These are phyloP conservation scores for Cepaea nemoralis DNA, from an alignment of 1,140 invertebrate species.

Conservation along the genomic window DNA sequence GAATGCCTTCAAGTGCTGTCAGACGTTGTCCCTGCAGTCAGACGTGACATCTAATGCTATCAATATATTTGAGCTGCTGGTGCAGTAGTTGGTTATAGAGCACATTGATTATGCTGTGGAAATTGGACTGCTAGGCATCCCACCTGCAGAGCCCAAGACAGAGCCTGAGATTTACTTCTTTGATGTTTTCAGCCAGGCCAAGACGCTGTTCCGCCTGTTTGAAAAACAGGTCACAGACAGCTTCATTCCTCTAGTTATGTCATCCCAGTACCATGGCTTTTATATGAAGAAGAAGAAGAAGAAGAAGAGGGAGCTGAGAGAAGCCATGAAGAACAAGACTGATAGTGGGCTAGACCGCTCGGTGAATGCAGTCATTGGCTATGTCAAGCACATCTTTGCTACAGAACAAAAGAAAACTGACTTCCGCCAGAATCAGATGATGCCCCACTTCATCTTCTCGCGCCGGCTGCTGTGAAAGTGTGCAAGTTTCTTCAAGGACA, in stretches of 20 bases:
- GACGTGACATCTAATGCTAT: slow-evolving; percentile 86
- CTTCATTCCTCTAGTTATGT: slow-evolving; percentile 89
- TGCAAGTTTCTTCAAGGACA: slow-evolving; percentile 86
- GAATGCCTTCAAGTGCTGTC: slow-evolving; percentile 89
- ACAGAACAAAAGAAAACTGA: slow-evolving; percentile 96
- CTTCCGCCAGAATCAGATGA: slow-evolving; percentile 89
- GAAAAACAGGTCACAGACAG: slow-evolving; percentile 94
- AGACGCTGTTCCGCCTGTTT: slow-evolving; percentile 93
- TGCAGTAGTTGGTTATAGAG: slow-evolving; percentile 89
- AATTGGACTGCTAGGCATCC: slow-evolving; percentile 74
- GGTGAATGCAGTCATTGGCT: slow-evolving; percentile 88
- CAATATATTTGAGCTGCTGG: slow-evolving; percentile 87
- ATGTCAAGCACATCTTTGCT: slow-evolving; percentile 91
- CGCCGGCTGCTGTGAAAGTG: slow-evolving; percentile 85
- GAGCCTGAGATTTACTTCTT: slow-evolving; percentile 94
- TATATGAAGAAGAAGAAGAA: slow-evolving; percentile 87
- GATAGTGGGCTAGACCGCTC: slow-evolving; percentile 90
- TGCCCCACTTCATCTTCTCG: slow-evolving; percentile 64
- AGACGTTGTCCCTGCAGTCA: slow-evolving; percentile 84
- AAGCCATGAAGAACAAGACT: slow-evolving; percentile 91
- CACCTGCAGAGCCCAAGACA: slow-evolving; percentile 86
- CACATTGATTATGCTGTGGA: slow-evolving; percentile 97
- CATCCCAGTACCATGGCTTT: slow-evolving; percentile 88
- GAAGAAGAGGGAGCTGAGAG: slow-evolving; percentile 87
- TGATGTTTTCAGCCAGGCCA: slow-evolving; percentile 92